Conservation (phyloP, 2,113 vertebrate genomes). For the Campylorhamphus procurvoides region DNA sequence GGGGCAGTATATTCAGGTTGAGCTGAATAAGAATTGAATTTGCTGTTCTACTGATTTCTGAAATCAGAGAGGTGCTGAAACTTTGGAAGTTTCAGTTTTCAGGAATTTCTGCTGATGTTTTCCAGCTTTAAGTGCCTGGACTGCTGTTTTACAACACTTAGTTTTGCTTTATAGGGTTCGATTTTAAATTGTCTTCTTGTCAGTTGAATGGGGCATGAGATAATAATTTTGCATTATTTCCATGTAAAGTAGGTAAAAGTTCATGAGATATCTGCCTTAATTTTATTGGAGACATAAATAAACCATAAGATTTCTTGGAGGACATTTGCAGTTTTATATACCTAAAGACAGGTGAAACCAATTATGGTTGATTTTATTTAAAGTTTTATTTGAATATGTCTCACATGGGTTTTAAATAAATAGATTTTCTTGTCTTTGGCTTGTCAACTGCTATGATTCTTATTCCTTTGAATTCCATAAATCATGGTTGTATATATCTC, state of each 20-base stretch:
- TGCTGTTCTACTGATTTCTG: not conserved
- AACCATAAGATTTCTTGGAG: not conserved
- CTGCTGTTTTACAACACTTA: not conserved
- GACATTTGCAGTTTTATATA: not conserved
- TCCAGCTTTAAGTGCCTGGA: not conserved
- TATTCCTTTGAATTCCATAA: not conserved
- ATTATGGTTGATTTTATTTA: not conserved
- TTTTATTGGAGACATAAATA: not conserved
- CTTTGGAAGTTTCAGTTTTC: not conserved
- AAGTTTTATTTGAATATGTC: not conserved
- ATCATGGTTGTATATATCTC: not conserved
- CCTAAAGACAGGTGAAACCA: not conserved
- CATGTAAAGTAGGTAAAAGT: not conserved
- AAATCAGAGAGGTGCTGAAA: not conserved
- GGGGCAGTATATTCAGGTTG: not conserved
- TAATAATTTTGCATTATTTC: not conserved
- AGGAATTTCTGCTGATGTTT: not conserved
- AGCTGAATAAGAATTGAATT: not conserved
- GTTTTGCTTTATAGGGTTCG: not conserved
- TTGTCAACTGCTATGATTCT: not conserved
- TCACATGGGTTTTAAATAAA: not conserved
- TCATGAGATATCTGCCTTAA: not conserved
- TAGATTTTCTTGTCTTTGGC: not conserved
- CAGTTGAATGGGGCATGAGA: not conserved
- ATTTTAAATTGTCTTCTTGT: not conserved